phyloP scores from a whole-genome alignment of 2,113 vertebrate genomes.

The Pterocles gutturalis region DNA sequence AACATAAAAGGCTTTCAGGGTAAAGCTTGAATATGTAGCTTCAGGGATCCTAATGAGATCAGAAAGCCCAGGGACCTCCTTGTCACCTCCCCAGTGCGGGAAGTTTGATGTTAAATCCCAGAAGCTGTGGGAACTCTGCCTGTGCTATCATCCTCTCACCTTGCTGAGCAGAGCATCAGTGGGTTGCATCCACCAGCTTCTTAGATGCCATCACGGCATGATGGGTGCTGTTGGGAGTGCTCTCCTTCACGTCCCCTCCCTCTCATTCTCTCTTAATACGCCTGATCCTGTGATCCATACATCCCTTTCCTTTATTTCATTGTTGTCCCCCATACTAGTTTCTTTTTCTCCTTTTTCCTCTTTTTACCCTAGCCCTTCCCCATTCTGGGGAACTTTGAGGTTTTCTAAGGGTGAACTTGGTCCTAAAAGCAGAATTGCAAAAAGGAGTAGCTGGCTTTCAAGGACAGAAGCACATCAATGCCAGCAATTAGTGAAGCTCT shows the following conservation, averaged over 20 bases:
- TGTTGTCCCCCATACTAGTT: not conserved
- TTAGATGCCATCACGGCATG: not conserved
- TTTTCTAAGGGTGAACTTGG: not conserved
- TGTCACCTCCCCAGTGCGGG: not conserved
- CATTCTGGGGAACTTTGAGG: not conserved
- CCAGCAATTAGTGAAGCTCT: not conserved
- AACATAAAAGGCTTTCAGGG: not conserved
- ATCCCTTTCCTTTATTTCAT: not conserved
- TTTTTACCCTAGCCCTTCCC: not conserved
- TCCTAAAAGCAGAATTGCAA: not conserved
- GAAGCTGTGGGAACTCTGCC: not conserved
- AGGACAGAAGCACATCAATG: not conserved
- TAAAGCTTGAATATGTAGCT: not conserved
- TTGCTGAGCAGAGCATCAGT: fast-evolving
- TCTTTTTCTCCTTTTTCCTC: not conserved
- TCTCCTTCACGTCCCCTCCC: not conserved
- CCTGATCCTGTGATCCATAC: not conserved
- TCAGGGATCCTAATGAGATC: not conserved
- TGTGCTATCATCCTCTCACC: not conserved
- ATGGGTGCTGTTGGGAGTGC: not conserved
- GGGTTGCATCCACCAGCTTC: not conserved
- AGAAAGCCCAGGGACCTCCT: not conserved
- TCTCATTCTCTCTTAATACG: not conserved
- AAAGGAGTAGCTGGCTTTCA: not conserved
- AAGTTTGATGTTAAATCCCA: not conserved